phyloP scores from a whole-genome alignment of 2,797 vertebrate species.

The Hipposideros larvatus region DNA sequence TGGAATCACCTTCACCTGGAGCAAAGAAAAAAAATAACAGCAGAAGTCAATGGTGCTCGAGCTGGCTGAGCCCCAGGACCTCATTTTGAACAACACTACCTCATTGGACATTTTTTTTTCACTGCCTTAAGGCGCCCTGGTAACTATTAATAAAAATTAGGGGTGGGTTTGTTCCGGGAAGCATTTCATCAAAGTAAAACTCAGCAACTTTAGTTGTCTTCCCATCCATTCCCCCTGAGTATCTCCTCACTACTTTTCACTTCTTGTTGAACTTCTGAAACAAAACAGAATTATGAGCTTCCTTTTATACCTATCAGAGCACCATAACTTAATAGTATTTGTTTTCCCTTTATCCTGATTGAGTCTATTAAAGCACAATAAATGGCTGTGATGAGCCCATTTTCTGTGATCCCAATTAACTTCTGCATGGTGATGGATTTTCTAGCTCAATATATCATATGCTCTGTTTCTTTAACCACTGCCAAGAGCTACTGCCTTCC shows the following conservation, averaged over 20 bases:
- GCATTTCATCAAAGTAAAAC: neutral
- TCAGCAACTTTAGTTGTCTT: neutral
- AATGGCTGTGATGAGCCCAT: neutral
- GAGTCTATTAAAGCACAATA: constrained; percentile 40
- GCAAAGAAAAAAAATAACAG: neutral
- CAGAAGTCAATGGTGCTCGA: neutral
- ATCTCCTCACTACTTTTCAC: neutral
- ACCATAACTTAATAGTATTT: neutral
- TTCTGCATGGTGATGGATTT: neutral
- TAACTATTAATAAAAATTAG: neutral
- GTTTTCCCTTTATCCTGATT: neutral
- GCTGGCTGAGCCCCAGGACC: neutral
- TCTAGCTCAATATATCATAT: neutral
- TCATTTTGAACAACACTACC: neutral
- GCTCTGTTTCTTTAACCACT: constrained; percentile 12
- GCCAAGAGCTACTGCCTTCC: constrained; percentile 25
- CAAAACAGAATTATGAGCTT: neutral
- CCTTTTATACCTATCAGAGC: neutral
- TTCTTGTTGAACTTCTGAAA: neutral
- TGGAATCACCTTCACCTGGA: neutral
- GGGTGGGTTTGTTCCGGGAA: neutral
- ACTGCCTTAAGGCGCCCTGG: neutral
- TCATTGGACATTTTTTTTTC: neutral
- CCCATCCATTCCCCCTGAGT: fast-evolving
- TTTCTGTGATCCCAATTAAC: constrained; percentile 55